Conservation (phyloP, 2,888 invertebrate genomes). For the Myopa tessellatipennis region DNA sequence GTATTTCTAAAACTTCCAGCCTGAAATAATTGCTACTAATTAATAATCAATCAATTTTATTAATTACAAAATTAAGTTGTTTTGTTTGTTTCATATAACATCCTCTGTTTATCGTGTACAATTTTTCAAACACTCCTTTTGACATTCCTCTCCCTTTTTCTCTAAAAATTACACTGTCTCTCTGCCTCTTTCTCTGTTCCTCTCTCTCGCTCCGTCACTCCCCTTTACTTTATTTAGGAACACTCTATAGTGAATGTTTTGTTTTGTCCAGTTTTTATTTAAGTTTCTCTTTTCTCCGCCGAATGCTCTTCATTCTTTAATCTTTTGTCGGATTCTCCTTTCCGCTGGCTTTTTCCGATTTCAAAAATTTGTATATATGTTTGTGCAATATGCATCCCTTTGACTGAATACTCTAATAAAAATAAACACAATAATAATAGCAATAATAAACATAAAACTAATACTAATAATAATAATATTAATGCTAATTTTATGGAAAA, state of each 20-base stretch:
- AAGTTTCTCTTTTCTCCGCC: slow-evolving; percentile 22
- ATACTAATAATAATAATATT: no score
- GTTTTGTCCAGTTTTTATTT: not conserved
- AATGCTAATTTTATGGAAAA: no score
- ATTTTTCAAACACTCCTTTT: not conserved
- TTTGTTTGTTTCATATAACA: no score
- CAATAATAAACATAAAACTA: not conserved
- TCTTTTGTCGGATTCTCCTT: slow-evolving; percentile 38
- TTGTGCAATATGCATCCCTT: slow-evolving; percentile 64
- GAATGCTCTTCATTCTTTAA: slow-evolving; percentile 23
- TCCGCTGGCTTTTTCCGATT: slow-evolving; percentile 54
- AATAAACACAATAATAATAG: not conserved
- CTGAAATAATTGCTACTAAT: not conserved
- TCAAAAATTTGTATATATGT: slow-evolving; percentile 62
- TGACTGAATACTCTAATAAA: slow-evolving; percentile 22
- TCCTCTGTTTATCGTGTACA: not conserved
- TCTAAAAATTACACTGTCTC: not conserved
- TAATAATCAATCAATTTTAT: not conserved
- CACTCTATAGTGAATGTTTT: slow-evolving; percentile 26
- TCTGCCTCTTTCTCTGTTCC: not conserved
- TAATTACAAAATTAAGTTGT: no score
- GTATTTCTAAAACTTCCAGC: no score
- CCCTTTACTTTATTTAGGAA: not conserved
- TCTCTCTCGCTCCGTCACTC: not conserved
- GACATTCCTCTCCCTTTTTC: not conserved